phyloP scores from a whole-genome alignment of 1,140 invertebrate genomes.

The Thaumatotibia leucotreta region DNA sequence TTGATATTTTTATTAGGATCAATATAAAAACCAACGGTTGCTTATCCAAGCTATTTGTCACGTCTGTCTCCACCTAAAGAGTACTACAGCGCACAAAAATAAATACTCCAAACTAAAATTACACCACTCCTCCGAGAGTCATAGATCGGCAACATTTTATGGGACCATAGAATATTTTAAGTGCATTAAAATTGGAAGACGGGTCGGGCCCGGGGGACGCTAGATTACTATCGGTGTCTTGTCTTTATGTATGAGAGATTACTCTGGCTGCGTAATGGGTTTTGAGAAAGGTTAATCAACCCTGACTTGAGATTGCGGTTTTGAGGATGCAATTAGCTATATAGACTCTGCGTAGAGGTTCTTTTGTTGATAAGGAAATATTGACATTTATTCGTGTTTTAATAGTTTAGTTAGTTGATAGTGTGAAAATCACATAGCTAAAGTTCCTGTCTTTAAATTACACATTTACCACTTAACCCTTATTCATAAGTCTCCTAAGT shows the following conservation, averaged over 20 bases:
- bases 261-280: slow-evolving; percentile 3
- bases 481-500: too few species aligned
- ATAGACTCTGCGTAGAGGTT: not conserved
- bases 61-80: not conserved
- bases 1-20: not conserved
- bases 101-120: not conserved
- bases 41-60: not conserved
- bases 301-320: not conserved
- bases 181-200: slow-evolving; percentile 37
- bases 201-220: slow-evolving; percentile 12
- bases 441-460: too few species aligned
- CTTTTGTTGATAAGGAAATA: too few species aligned
- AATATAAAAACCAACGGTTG: not conserved
- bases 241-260: slow-evolving; percentile 13
- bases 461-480: too few species aligned
- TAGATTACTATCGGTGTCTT: slow-evolving; percentile 24
- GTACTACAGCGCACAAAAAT: not conserved
- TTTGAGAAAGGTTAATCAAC: slow-evolving; percentile 1
- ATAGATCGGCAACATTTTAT: slow-evolving; percentile 14
- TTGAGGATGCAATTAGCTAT: not conserved
- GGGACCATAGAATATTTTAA: slow-evolving; percentile 62
- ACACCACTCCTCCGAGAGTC: not conserved
- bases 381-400: too few species aligned
- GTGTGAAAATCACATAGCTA: too few species aligned
- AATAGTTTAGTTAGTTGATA: too few species aligned